These are phyloP conservation scores for Holacanthella duospinosa DNA, from an alignment of 2,888 invertebrate genomes.

Conservation along the genomic window DNA sequence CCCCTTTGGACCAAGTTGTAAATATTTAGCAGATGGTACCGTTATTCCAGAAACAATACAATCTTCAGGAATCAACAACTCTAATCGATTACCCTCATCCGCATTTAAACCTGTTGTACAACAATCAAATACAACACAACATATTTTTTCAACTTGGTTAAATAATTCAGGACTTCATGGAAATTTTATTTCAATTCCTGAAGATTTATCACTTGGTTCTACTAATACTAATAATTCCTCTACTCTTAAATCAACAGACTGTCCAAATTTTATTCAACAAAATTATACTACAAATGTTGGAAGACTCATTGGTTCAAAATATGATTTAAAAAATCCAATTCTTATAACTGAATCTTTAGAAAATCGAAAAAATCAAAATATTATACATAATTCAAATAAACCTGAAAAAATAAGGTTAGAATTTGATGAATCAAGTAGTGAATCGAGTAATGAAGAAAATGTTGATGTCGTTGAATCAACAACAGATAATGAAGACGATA, in stretches of 20 bases:
- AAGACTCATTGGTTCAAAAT: background rate
- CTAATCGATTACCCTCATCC: background rate
- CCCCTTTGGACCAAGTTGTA: conserved; percentile 32
- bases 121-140: background rate
- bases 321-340: too few relatives aligned
- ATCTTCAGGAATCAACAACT: background rate
- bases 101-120: background rate
- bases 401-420: background rate
- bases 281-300: too few relatives aligned
- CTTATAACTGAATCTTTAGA: too few relatives aligned
- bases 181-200: background rate
- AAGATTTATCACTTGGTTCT: conserved; percentile 7
- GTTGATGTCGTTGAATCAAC: conserved; percentile 81
- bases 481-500: conserved; percentile 60
- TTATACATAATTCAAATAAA: too few relatives aligned
- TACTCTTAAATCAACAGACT: too few relatives aligned
- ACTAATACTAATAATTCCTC: background rate
- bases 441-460: conserved; percentile 49
- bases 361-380: too few relatives aligned
- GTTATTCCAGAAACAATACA: background rate
- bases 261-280: too few relatives aligned
- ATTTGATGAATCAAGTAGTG: background rate
- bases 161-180: background rate
- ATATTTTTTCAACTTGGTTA: conserved; percentile 7
- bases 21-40: conserved; percentile 18